Conservation (phyloP, 2,113 vertebrate species). For the Dromas ardeola region DNA sequence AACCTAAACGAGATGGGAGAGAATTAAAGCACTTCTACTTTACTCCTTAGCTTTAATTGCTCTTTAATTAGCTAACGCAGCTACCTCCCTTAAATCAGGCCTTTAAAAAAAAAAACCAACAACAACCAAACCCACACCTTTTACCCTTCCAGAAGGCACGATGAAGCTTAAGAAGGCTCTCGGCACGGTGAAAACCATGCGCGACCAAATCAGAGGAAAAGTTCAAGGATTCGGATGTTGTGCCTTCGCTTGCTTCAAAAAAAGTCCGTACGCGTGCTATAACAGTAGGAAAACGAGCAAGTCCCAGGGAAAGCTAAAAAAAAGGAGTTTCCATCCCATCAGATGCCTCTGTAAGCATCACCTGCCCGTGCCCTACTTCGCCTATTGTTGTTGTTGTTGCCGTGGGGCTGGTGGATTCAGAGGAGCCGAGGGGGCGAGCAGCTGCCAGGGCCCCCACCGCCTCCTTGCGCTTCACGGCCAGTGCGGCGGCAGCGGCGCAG, state of each 20-base stretch:
- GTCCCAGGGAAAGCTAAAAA: neutral
- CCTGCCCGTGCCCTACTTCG: neutral
- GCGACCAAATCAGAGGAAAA: neutral
- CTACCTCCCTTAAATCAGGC: neutral
- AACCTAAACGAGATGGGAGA: conserved; percentile 59
- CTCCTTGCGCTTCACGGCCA: neutral
- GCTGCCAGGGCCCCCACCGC: neutral
- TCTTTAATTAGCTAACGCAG: neutral
- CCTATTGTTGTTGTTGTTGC: neutral
- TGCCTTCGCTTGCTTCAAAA: neutral
- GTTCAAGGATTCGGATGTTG: neutral
- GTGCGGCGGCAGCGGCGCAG: neutral
- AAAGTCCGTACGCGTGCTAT: neutral
- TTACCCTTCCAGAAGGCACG: neutral
- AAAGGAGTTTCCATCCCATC: neutral
- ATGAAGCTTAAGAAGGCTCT: neutral
- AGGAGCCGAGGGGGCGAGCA: neutral
- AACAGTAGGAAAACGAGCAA: neutral
- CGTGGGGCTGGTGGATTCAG: neutral
- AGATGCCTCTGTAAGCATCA: neutral
- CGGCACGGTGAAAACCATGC: neutral
- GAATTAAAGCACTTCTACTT: conserved; percentile 29
- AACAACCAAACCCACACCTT: neutral
- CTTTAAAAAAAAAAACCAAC: neutral
- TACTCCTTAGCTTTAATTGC: neutral